phyloP scores from a whole-genome alignment of 1,140 invertebrate species.

The Drosophila kepulauana region DNA sequence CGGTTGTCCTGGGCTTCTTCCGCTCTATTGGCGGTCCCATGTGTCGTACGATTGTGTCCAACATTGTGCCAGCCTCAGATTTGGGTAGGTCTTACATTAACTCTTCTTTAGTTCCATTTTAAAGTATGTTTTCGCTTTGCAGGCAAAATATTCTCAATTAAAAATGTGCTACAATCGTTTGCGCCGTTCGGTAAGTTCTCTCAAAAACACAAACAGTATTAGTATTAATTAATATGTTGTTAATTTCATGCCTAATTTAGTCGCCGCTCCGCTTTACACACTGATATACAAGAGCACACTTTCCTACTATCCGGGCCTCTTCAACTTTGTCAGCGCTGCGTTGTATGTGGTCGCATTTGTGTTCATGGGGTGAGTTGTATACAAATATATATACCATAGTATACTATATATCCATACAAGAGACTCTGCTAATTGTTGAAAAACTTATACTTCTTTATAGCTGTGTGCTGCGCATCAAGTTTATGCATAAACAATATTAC shows the following conservation, averaged over 20 bases:
- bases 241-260: conserved; percentile 39
- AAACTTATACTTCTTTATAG: conserved; percentile 39
- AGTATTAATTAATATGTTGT: conserved; percentile 39
- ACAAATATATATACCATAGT: background rate
- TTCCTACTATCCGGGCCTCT: conserved; percentile 86
- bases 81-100: conserved; percentile 86
- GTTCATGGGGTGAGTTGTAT: conserved; percentile 85
- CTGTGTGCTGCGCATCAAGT: conserved; percentile 74
- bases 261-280: conserved; percentile 87
- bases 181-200: conserved; percentile 85
- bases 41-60: conserved; percentile 88
- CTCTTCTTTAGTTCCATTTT: background rate
- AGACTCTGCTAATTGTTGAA: conserved; percentile 33
- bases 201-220: background rate
- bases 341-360: conserved; percentile 84
- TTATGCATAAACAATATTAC: conserved; percentile 70
- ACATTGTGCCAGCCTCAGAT: conserved; percentile 88
- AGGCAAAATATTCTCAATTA: conserved; percentile 88
- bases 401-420: no score
- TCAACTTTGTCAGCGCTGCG: conserved; percentile 86
- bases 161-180: conserved; percentile 88
- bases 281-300: conserved; percentile 87
- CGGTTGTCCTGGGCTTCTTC: conserved; percentile 86
- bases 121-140: conserved; percentile 17
- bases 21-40: conserved; percentile 87